Evolutionary conservation across 1,140 invertebrate genomes (phyloP).

Genomic region (Calliphora vicina): DNA sequence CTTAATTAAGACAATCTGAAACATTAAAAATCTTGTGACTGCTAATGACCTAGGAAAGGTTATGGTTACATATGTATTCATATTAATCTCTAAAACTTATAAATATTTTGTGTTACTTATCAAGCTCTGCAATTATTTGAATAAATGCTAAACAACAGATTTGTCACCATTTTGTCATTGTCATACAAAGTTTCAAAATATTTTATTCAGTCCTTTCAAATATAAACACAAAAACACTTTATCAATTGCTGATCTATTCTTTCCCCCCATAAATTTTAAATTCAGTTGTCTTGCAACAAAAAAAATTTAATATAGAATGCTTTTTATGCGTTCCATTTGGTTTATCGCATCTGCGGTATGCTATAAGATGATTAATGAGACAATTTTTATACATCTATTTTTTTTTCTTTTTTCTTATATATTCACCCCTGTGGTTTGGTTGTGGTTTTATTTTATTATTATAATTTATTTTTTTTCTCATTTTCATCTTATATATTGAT

Average conservation of each 20-base stretch:
- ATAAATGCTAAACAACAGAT: background rate
- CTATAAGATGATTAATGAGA: conserved; percentile 28
- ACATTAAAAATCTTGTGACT: no score
- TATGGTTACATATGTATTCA: no score
- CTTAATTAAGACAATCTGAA: no score
- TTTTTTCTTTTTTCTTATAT: background rate
- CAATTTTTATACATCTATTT: conserved; percentile 12
- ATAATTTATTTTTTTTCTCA: background rate
- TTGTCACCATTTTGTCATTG: background rate
- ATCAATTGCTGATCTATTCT: no score
- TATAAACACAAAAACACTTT: no score
- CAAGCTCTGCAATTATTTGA: background rate
- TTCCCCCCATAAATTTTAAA: background rate
- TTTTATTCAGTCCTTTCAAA: no score
- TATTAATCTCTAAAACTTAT: no score
- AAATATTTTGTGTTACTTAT: background rate
- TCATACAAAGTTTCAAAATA: background rate
- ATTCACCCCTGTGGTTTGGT: background rate
- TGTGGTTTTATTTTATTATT: background rate
- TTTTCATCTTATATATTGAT: background rate
- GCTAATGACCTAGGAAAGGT: no score
- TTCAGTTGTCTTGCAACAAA: no score
- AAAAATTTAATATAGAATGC: background rate
- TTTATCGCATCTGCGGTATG: conserved; percentile 16
- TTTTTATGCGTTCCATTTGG: background rate